Conservation (phyloP, 2,797 vertebrate species). For the Otus scops region DNA sequence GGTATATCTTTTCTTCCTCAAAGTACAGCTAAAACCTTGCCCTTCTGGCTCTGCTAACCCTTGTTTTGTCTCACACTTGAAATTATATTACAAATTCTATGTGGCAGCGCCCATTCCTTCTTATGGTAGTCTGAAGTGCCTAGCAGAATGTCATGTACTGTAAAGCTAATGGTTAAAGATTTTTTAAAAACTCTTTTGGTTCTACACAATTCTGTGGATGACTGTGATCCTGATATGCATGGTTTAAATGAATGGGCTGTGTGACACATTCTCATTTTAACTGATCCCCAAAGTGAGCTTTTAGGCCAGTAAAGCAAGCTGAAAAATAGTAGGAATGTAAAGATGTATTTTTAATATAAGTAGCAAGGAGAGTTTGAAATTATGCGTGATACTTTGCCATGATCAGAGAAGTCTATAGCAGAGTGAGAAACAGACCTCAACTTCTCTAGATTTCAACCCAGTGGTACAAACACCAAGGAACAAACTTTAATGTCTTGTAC, state of each 20-base stretch:
- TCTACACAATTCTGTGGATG: background rate
- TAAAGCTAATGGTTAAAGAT: background rate
- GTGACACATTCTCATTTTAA: background rate
- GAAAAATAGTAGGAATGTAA: background rate
- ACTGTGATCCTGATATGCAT: background rate
- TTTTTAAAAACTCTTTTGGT: background rate
- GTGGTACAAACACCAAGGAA: background rate
- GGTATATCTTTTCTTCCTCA: background rate
- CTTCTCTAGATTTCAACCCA: background rate
- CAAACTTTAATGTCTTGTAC: background rate
- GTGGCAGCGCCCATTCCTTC: background rate
- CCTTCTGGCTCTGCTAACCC: background rate
- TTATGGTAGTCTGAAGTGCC: background rate
- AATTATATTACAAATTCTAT: background rate
- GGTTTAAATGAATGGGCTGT: background rate
- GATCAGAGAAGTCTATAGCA: background rate
- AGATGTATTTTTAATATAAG: background rate
- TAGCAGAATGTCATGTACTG: background rate
- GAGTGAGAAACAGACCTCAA: background rate
- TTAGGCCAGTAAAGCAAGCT: background rate
- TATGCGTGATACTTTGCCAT: background rate
- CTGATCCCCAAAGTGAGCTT: background rate
- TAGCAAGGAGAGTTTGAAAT: background rate
- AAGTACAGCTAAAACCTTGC: background rate
- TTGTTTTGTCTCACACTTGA: slow-evolving; percentile 2